These are phyloP conservation scores for Andricus curvator DNA, from an alignment of 2,888 invertebrate genomes.

Conservation along the genomic window DNA sequence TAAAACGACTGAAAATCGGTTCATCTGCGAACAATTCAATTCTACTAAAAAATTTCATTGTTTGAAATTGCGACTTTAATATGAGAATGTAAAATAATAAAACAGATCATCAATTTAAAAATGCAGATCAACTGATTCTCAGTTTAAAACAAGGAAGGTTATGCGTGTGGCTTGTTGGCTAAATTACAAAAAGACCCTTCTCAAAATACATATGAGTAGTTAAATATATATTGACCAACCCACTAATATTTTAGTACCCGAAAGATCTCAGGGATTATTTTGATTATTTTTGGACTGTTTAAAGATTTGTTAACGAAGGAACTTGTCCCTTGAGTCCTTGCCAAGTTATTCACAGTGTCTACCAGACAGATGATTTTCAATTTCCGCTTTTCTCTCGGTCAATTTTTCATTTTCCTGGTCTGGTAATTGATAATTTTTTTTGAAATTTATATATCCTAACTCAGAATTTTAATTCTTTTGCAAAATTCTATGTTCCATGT, in stretches of 20 bases:
- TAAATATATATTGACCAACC: not conserved
- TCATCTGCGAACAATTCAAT: not conserved
- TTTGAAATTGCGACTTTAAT: not conserved
- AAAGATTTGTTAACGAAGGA: not conserved
- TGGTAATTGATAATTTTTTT: no score
- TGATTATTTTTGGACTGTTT: not conserved
- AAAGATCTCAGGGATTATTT: not conserved
- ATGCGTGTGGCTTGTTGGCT: constrained; percentile 6
- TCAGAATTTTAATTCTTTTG: no score
- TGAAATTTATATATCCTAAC: no score
- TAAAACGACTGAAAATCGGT: constrained; percentile 18
- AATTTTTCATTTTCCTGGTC: no score
- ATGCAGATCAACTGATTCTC: constrained; percentile 10
- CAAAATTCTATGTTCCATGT: no score
- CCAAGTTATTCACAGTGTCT: not conserved
- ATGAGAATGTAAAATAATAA: not conserved
- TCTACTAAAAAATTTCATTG: not conserved
- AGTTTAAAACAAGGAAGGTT: not conserved
- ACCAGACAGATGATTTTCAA: no score
- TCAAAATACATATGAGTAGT: not conserved
- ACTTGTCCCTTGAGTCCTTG: not conserved
- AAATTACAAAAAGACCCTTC: not conserved
- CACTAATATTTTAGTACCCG: constrained; percentile 12
- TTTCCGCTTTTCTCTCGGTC: no score
- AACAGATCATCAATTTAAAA: not conserved